Conservation (phyloP, 2,113 vertebrate species). For the Eulacestoma nigropectus region DNA sequence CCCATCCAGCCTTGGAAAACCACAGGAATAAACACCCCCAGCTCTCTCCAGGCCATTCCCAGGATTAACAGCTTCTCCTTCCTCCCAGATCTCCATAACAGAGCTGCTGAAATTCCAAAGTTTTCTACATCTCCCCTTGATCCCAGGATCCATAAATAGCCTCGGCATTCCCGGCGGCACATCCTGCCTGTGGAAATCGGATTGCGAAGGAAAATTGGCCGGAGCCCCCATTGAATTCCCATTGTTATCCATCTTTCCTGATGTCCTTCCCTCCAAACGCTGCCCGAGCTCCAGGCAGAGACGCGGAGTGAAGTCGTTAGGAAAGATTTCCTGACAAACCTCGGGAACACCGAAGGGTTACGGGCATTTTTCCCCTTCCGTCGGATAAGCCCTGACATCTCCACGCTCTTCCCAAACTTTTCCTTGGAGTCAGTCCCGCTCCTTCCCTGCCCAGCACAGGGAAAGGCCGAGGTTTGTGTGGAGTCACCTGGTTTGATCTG, state of each 20-base stretch:
- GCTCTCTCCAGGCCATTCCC: neutral
- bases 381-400: neutral
- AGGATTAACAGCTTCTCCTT: neutral
- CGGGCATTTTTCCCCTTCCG: neutral
- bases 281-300: neutral
- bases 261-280: neutral
- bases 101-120: neutral
- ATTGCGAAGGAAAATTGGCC: constrained; percentile 44
- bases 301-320: neutral
- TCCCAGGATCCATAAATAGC: constrained; percentile 40
- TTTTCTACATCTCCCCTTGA: neutral
- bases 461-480: neutral
- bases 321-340: constrained; percentile 19
- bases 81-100: neutral
- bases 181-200: neutral
- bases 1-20: neutral
- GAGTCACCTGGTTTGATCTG: accelerated
- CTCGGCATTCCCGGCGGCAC: constrained; percentile 36
- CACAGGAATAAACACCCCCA: accelerated
- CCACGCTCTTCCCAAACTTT: neutral
- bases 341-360: neutral
- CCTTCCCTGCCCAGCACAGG: neutral
- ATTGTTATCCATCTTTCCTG: constrained; percentile 11
- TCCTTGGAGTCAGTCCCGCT: neutral
- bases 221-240: neutral